phyloP scores from a whole-genome alignment of 2,113 vertebrate species.

The Motacilla tschutschensis region DNA sequence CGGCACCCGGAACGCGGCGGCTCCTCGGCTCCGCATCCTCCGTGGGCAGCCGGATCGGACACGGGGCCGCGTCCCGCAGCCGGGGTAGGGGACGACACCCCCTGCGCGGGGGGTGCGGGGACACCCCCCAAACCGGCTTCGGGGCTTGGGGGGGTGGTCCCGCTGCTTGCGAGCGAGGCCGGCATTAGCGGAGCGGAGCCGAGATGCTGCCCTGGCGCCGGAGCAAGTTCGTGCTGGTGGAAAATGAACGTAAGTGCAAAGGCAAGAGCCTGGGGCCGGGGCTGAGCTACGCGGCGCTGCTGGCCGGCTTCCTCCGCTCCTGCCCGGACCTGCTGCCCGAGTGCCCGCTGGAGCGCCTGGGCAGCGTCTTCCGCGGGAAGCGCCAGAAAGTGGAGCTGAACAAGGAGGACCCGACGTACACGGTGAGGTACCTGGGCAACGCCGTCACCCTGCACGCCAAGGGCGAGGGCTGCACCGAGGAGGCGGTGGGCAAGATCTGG shows the following conservation, averaged over 20 bases:
- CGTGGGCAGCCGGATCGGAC: background rate
- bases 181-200: constrained; percentile 74
- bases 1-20: background rate
- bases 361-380: constrained; percentile 84
- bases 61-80: background rate
- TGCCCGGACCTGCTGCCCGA: constrained; percentile 89
- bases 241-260: constrained; percentile 84
- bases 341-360: constrained; percentile 84
- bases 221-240: constrained; percentile 92
- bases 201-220: constrained; percentile 93
- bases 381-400: constrained; percentile 93
- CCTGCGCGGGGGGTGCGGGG: background rate
- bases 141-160: background rate
- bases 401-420: constrained; percentile 89
- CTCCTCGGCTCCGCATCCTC: background rate
- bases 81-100: background rate
- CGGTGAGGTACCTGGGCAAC: constrained; percentile 92
- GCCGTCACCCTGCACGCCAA: constrained; percentile 91
- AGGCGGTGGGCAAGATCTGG: constrained; percentile 93
- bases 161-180: background rate
- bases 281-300: constrained; percentile 86
- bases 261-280: constrained; percentile 84
- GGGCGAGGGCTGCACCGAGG: constrained; percentile 93
- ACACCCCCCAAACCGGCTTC: background rate
- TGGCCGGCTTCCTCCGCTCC: constrained; percentile 87